These are phyloP conservation scores for Boloria euphrosyne DNA, from an alignment of 2,888 invertebrate genomes.

Conservation along the genomic window DNA sequence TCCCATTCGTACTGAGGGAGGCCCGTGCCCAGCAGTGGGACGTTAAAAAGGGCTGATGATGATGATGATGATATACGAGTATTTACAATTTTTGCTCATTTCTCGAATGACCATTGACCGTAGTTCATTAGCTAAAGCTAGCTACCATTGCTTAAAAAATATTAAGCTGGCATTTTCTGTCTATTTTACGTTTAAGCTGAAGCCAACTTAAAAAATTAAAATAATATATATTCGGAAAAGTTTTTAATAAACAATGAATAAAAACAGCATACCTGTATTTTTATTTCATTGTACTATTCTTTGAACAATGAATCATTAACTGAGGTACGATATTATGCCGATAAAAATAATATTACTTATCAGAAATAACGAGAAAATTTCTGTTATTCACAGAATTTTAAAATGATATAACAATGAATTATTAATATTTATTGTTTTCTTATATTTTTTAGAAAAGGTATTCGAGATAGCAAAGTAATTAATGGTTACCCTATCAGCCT, in stretches of 20 bases:
- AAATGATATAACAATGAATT: not conserved
- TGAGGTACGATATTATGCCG: not conserved
- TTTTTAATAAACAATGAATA: not conserved
- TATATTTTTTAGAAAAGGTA: not conserved
- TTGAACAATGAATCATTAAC: not conserved
- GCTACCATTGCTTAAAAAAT: no score
- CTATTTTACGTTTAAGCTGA: no score
- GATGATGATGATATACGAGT: no score
- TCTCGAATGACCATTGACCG: no score
- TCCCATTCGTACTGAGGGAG: no score
- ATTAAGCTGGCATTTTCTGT: no score
- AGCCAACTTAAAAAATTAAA: no score
- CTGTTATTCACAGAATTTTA: not conserved
- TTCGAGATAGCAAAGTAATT: not conserved
- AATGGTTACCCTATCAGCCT: constrained; percentile 32
- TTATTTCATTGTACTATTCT: not conserved
- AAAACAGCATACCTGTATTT: not conserved
- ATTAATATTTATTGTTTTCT: not conserved
- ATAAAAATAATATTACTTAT: constrained; percentile 4
- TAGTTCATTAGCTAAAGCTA: no score
- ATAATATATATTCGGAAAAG: no score
- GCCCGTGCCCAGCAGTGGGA: no score
- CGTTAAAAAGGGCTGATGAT: no score
- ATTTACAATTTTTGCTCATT: no score
- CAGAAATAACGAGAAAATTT: not conserved